Base-by-base conservation (phyloP, 1,140 invertebrate species). In the Drosophila cardini region DNA sequence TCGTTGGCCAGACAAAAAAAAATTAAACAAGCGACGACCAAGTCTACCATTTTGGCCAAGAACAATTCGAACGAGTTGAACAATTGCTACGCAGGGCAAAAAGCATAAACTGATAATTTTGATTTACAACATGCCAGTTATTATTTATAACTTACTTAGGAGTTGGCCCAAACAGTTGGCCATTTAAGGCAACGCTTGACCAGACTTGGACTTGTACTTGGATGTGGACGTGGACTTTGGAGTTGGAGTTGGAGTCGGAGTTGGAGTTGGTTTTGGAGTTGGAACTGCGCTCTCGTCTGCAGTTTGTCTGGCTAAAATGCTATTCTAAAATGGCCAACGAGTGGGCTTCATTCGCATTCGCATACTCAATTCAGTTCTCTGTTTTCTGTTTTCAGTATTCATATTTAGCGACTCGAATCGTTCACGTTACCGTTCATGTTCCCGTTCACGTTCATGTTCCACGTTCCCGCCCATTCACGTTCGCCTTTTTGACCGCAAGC, bases 101-200 rank as follows among this genome's bases (percentile, higher is more conserved):
- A 58, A 71, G 60, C 72, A 26, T 26, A 76, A 90, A 90, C 87
- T 90, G 86, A 90, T 90, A 90, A 90, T 90, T 90, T 90, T 90
- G 86, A 90, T 90, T 90, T 90, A 90, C 87, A 90, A 78, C 87
- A 86, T 82, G 86, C 87, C 86, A 90, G 87, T 90, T 90, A 90
- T 90, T 90, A 90, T 90, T 90, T 90, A 90, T 90, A 90, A 90
- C 86, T 90, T 90, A 90, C 82, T 90, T 90, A 90, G 79, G 57
- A 40, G 6, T n/a, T 18, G 11, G 6, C 30, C 30, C 4, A 40
- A 73, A 78, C 74, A 78, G 52, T 67, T 82, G 45, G 67, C 84
- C 84, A 83, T 83, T 74, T 72, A 87, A 62, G 80, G 76, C 58
- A 56, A 69, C 45, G 68, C 67, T 53, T 50, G 46, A 32, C 43